phyloP scores from a whole-genome alignment of 2,797 vertebrate genomes.

The Merluccius polli region DNA sequence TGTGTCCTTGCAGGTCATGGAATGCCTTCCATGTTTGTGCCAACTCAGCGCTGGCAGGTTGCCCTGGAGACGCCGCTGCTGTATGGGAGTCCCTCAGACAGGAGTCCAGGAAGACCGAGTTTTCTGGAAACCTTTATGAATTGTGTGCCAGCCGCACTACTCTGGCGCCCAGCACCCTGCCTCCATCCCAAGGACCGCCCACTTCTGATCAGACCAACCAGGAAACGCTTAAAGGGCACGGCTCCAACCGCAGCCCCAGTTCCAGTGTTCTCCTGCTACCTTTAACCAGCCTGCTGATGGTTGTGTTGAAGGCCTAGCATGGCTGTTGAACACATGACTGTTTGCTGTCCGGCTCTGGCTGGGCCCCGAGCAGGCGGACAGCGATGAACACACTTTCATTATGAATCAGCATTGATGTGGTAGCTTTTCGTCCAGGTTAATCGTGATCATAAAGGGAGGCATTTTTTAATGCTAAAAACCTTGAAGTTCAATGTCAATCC shows the following conservation, averaged over 20 bases:
- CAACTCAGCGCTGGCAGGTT: slow-evolving; percentile 77
- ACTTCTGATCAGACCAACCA: slow-evolving; percentile 80
- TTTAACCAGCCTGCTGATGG: slow-evolving; percentile 50
- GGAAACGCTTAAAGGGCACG: slow-evolving; percentile 78
- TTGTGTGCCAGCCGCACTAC: slow-evolving; percentile 78
- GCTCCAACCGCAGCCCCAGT: slow-evolving; percentile 41
- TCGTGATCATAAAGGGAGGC: background rate
- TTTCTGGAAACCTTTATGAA: slow-evolving; percentile 87
- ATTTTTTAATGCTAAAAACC: background rate
- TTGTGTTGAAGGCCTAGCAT: slow-evolving; percentile 51
- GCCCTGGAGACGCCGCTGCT: slow-evolving; percentile 82
- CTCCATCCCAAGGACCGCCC: slow-evolving; percentile 53
- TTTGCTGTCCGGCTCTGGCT: background rate
- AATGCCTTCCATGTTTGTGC: slow-evolving; percentile 86
- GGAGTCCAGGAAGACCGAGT: slow-evolving; percentile 84
- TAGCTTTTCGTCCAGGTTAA: background rate
- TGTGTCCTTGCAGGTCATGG: slow-evolving; percentile 79
- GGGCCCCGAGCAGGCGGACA: background rate
- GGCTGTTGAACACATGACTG: background rate
- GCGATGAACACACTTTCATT: background rate
- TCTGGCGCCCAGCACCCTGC: slow-evolving; percentile 55
- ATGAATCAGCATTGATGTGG: background rate
- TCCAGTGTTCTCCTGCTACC: slow-evolving; percentile 58
- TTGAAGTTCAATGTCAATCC: background rate
- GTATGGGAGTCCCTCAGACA: slow-evolving; percentile 89